Evolutionary conservation across 2,113 vertebrate genomes (phyloP).

Genomic region (Cricetomys ansorgei): DNA sequence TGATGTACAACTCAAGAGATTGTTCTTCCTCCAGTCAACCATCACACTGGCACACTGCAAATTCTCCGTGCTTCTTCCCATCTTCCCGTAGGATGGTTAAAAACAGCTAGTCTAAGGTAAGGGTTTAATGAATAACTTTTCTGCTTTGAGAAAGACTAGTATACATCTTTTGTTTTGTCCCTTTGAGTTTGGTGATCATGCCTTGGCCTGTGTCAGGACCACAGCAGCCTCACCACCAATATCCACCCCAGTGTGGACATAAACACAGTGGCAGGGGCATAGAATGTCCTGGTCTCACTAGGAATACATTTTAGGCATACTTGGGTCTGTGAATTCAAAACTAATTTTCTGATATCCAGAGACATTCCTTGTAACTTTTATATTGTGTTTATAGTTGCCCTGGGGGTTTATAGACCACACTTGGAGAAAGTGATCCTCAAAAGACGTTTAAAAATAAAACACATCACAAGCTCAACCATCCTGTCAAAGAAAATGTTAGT

Average conservation of each 20-base stretch:
- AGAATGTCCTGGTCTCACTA: neutral
- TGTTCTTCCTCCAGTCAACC: neutral
- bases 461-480: neutral
- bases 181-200: neutral
- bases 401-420: neutral
- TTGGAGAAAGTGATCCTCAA: neutral
- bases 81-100: neutral
- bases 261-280: neutral
- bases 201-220: neutral
- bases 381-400: neutral
- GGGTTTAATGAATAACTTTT: neutral
- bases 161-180: neutral
- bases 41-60: neutral
- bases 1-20: neutral
- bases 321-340: neutral
- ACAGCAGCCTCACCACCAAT: neutral
- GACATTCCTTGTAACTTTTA: neutral
- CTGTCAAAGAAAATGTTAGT: neutral
- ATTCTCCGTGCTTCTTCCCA: neutral
- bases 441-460: neutral
- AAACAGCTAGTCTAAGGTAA: neutral
- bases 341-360: neutral
- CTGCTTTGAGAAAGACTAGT: neutral
- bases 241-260: neutral
- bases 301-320: neutral